phyloP scores from a whole-genome alignment of 2,888 invertebrate genomes.

The Synanthedon andrenaeformis region DNA sequence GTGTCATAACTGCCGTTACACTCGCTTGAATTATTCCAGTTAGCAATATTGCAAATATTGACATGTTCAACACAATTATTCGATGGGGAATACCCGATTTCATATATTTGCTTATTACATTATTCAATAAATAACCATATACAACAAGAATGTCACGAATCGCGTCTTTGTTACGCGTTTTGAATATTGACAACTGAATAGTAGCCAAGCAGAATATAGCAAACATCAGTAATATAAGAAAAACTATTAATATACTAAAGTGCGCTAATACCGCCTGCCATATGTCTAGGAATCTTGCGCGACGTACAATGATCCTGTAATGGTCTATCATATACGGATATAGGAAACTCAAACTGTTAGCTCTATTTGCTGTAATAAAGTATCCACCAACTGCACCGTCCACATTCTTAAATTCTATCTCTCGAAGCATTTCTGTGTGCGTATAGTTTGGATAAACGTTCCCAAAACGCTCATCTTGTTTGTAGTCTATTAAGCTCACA shows the following conservation, averaged over 20 bases:
- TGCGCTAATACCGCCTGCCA: slow-evolving; percentile 9
- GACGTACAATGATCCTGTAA: slow-evolving; percentile 5
- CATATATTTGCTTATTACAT: slow-evolving; percentile 7
- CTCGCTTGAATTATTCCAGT: slow-evolving; percentile 21
- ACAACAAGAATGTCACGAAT: slow-evolving; percentile 16
- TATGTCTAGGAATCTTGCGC: slow-evolving; percentile 4
- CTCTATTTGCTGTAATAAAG: slow-evolving; percentile 4
- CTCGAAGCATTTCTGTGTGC: slow-evolving; percentile 12
- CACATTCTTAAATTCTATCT: slow-evolving; percentile 13
- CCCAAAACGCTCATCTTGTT: slow-evolving; percentile 17
- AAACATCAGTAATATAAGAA: slow-evolving; percentile 10
- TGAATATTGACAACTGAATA: slow-evolving; percentile 15
- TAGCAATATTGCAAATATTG: slow-evolving; percentile 19
- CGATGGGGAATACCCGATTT: slow-evolving; percentile 13
- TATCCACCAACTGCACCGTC: slow-evolving; percentile 24
- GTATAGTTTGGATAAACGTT: slow-evolving; percentile 10
- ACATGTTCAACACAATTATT: slow-evolving; percentile 15
- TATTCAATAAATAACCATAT: slow-evolving; percentile 25
- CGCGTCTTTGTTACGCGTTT: slow-evolving; percentile 9
- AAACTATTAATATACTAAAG: slow-evolving; percentile 1
- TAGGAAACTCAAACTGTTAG: slow-evolving; percentile 5
- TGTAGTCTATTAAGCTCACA: slow-evolving; percentile 14
- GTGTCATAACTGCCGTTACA: slow-evolving; percentile 17
- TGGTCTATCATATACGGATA: slow-evolving; percentile 10
- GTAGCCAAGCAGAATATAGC: slow-evolving; percentile 13